Base-by-base conservation (phyloP, 2,888 invertebrate species). In the Rhodophaea formosa region DNA sequence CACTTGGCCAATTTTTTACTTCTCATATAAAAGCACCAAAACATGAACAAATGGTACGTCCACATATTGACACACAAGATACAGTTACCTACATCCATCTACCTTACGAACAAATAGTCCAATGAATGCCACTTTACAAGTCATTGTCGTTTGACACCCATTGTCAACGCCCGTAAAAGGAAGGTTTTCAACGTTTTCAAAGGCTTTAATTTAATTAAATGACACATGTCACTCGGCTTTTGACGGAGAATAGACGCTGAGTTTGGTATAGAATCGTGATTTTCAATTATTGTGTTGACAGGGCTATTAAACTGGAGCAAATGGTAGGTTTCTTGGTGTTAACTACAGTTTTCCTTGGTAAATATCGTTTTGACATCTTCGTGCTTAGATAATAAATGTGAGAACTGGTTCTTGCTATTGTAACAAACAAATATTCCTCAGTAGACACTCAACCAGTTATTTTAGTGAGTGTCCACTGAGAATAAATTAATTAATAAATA, bases 91-190 rank as follows among this genome's bases (percentile, higher is more conserved):
- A 39, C 39, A 39, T 39, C n/a, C 5, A 39, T 12, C 39, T 39
- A 39, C 15, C 16, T 51, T 15, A 15, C 15, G 8, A 30, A 47
- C 29, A 51, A 51, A 51, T 17, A 35, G n/a, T 7, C 35, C 16
- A 15, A 35, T 29, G 23, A 46, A n/a, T 46, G 23, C 12, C 49
- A 35, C 17, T 51, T 51, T 16, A 15, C 47, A 49, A 2, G 16
- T 17, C 51, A 51, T 51, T 51, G 51, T 51, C 12, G 17, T 51
- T 39, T 39, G 51, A 51, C 51, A 32, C 10, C 51, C 16, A 51
- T 51, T 51, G 32, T 51, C 51, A 35, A 35, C 35, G n/a, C 35
- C 32, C 16, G 10, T 17, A 17, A 16, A 15, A 17, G 51, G 10
- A 12, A 17, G 17, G 35, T 39, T 49, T 49, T 49, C 29, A 49